Conservation (phyloP, 2,888 invertebrate species). For the Willowsia nigromaculata region DNA sequence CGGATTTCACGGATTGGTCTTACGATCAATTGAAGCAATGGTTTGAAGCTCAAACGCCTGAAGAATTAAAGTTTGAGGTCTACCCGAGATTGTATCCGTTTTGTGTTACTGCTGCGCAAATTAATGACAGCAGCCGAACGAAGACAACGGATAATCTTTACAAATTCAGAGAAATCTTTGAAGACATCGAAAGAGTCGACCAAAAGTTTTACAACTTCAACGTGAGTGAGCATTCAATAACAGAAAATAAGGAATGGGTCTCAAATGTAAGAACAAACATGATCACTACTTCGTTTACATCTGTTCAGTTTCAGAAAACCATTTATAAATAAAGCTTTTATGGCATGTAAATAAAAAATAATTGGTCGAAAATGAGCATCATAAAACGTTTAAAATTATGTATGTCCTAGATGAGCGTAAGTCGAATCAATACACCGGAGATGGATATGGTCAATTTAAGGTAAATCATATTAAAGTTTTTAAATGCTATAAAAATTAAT, state of each 20-base stretch:
- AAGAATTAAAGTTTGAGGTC: background rate
- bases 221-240: background rate
- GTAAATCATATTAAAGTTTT: background rate
- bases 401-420: background rate
- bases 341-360: too few relatives aligned
- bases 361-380: too few relatives aligned
- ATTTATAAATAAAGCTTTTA: too few relatives aligned
- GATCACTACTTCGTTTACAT: too few relatives aligned
- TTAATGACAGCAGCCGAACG: background rate
- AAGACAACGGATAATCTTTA: background rate
- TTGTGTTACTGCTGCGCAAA: background rate
- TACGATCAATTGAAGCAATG: background rate
- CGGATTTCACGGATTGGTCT: background rate
- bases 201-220: slow-evolving; percentile 21
- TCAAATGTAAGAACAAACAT: background rate
- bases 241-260: background rate
- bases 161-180: background rate
- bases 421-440: slow-evolving; percentile 26
- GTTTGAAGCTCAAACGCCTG: background rate
- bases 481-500: background rate
- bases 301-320: too few relatives aligned
- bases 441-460: slow-evolving; percentile 29
- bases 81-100: slow-evolving; percentile 1
- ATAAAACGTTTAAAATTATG: background rate
- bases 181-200: background rate